Conservation (phyloP, 2,888 invertebrate species). For the Microdon myrmicae region DNA sequence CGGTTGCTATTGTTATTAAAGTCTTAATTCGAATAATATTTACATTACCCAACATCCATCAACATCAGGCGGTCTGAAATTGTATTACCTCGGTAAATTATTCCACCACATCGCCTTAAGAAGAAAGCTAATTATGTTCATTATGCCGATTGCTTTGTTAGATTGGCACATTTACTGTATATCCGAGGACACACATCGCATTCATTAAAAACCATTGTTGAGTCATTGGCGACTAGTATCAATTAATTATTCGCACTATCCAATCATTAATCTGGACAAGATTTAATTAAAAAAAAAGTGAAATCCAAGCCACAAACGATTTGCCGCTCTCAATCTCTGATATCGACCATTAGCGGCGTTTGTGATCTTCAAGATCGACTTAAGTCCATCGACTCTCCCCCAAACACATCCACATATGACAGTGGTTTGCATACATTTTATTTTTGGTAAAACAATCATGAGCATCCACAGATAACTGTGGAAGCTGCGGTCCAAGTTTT, state of each 20-base stretch:
- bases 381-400: too few species aligned
- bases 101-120: too few species aligned
- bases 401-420: slow-evolving; percentile 31
- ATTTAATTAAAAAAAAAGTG: slow-evolving; percentile 17
- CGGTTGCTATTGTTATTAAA: too few species aligned
- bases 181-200: slow-evolving; percentile 22
- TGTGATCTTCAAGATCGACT: slow-evolving; percentile 25
- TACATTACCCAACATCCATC: too few species aligned
- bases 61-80: too few species aligned
- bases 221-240: slow-evolving; percentile 22
- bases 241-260: slow-evolving; percentile 37
- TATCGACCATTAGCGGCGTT: slow-evolving; percentile 38
- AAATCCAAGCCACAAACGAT: slow-evolving; percentile 22
- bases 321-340: slow-evolving; percentile 31
- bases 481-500: slow-evolving; percentile 16
- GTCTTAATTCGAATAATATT: too few species aligned
- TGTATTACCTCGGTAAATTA: too few species aligned
- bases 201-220: slow-evolving; percentile 38
- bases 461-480: slow-evolving; percentile 27
- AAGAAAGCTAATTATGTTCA: too few species aligned
- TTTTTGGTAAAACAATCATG: slow-evolving; percentile 24
- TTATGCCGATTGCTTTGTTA: too few species aligned
- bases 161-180: too few species aligned
- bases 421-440: slow-evolving; percentile 21
- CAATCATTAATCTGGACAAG: slow-evolving; percentile 27